Percentiles rank a stretch among this genome's conserved stretches.
Conservation (phyloP, 2,888 invertebrate species). For the Thumatha senex region DNA sequence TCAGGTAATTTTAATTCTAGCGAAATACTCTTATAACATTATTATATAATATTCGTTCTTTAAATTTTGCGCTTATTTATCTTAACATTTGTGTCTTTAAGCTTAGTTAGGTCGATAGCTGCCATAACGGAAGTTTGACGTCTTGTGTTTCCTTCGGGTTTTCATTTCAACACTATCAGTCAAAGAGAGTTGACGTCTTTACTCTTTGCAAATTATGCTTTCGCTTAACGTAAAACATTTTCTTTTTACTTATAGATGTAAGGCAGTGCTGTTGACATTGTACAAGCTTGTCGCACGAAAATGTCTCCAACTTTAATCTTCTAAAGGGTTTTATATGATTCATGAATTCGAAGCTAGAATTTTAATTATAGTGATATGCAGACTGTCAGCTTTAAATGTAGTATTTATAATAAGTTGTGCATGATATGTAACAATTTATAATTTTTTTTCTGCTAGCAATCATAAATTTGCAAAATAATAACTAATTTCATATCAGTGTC, state of each 20-base stretch:
- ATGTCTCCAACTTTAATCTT: slow-evolving; percentile 36
- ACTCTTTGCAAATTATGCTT: slow-evolving; percentile 45
- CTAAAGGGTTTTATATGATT: slow-evolving; percentile 30
- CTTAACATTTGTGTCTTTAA: neutral
- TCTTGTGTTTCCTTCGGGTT: slow-evolving; percentile 34
- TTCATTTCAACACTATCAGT: slow-evolving; percentile 55
- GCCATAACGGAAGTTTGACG: slow-evolving; percentile 46
- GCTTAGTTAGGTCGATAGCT: slow-evolving; percentile 55
- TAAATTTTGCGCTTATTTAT: neutral
- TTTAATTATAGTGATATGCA: slow-evolving; percentile 70
- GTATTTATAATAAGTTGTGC: slow-evolving; percentile 60
- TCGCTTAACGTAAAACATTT: slow-evolving; percentile 52
- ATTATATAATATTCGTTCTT: neutral
- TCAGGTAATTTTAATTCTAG: neutral
- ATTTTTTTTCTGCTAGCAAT: slow-evolving; percentile 34
- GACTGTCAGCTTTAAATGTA: slow-evolving; percentile 55
- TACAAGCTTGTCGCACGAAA: slow-evolving; percentile 63
- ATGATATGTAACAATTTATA: slow-evolving; percentile 70
- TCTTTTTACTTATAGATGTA: slow-evolving; percentile 66
- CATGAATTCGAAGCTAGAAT: slow-evolving; percentile 40
- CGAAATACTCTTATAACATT: neutral
- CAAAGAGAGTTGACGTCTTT: slow-evolving; percentile 56
- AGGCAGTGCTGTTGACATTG: slow-evolving; percentile 76
- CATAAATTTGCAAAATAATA: slow-evolving; percentile 35
- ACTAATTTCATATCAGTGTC: slow-evolving; percentile 37